Evolutionary conservation across 2,888 invertebrate genomes (phyloP), one percentile per base, ranked within the genome.

Genomic region (Sinohyriopsis cumingii): DNA sequence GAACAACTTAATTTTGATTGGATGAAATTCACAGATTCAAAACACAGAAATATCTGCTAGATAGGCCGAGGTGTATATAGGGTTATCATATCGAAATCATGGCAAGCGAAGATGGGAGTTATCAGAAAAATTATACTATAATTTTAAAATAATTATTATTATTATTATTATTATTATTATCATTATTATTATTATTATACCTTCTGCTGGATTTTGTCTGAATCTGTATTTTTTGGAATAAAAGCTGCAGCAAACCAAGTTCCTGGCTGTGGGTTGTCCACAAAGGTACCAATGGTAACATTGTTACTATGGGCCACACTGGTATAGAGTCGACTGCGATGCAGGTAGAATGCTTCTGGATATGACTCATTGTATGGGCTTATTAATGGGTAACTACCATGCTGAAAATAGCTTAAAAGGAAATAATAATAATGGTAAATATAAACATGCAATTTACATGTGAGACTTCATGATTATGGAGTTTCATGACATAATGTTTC

Each of bases 371-470:
- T 94, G 86, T 95, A 95, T 3, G 95, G 95, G 86, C 93, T 94
- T 72, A 96, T 93, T 5, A 96, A 94, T 28, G 96, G 96, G 84
- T 94, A 94, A 63, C 95, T 94, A 22, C 95, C 95, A 80, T 94
- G 93, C 88, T 96, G 96, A 68, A 96, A 89, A 86, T 94, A 82
- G 94, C 91, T 78, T 93, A 91, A 65, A 95, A 67, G 63, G 67
- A 68, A 80, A 61, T 54, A 56, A 54, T n/a, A 28, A 9, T n/a
- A 25, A 65, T n/a, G 9, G 4, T 28, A 65, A 22, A 24, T 20
- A 24, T 20, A 22, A 63, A 19, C 6, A 20, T 18, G 45, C 20
- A 63, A 54, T 24, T 20, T 45, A 19, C 9, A 18, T 53, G 54
- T 12, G 45, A 45, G 12, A 15, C 15, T 45, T 45, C 45, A 45